Evolutionary conservation across 2,113 vertebrate genomes (phyloP).

Genomic region (Pogona vitticeps): DNA sequence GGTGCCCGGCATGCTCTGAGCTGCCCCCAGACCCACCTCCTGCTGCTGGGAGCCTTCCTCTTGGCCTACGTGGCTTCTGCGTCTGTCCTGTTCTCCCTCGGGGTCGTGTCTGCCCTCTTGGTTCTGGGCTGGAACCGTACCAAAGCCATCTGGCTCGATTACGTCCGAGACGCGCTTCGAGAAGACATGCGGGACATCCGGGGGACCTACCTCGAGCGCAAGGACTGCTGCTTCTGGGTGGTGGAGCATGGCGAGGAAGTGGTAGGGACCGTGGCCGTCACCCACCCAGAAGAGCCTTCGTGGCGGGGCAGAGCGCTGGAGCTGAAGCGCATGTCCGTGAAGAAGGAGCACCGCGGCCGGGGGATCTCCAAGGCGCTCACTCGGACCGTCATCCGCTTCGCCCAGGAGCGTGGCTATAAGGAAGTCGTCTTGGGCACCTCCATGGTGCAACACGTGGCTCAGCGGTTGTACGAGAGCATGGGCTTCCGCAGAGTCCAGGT

Average conservation of each 20-base stretch:
- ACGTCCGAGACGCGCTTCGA: neutral
- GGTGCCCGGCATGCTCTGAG: neutral
- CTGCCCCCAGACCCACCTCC: fast-evolving
- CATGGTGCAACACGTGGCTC: constrained; percentile 48
- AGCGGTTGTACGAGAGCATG: constrained; percentile 57
- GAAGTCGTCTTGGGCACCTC: constrained; percentile 63
- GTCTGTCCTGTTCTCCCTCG: constrained; percentile 41
- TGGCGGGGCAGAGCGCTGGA: constrained; percentile 33
- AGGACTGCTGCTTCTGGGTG: constrained; percentile 66
- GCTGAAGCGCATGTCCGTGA: constrained; percentile 63
- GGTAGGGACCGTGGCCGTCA: constrained; percentile 56
- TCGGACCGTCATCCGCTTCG: constrained; percentile 56
- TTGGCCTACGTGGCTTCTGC: fast-evolving
- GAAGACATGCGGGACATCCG: constrained; percentile 36
- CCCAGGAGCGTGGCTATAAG: constrained; percentile 15
- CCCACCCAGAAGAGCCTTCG: fast-evolving
- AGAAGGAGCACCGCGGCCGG: constrained; percentile 37
- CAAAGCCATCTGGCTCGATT: neutral
- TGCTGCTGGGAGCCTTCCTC: constrained; percentile 25
- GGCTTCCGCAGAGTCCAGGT: constrained; percentile 42
- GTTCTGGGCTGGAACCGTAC: neutral
- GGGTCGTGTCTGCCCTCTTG: neutral
- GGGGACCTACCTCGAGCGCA: constrained; percentile 20
- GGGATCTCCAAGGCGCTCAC: constrained; percentile 55
- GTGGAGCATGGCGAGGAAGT: constrained; percentile 1